These are phyloP conservation scores for Sympetrum striolatum DNA, from an alignment of 2,888 invertebrate genomes.

Conservation along the genomic window DNA sequence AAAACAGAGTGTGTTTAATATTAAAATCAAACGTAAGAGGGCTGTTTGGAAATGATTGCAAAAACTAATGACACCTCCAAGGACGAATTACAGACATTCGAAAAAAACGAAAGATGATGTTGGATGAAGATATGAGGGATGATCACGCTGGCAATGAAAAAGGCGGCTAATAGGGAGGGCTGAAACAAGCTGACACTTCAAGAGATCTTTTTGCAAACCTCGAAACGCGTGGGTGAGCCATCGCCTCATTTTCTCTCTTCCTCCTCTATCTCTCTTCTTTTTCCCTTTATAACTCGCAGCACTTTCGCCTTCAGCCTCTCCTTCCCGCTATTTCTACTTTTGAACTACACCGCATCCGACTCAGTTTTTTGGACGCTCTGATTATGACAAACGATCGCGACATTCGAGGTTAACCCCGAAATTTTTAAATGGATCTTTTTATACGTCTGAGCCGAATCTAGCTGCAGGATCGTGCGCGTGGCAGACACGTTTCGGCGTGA, in stretches of 20 bases:
- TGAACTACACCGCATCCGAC: no score
- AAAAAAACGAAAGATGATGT: no score
- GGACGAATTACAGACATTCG: no score
- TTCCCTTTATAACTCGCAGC: neutral
- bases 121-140: no score
- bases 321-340: neutral
- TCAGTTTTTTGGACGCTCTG: neutral
- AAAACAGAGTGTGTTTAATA: no score
- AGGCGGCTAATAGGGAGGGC: no score
- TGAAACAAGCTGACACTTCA: no score
- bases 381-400: neutral
- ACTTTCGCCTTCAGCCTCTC: neutral
- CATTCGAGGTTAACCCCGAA: neutral
- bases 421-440: neutral
- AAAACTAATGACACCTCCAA: no score
- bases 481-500: neutral
- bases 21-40: no score
- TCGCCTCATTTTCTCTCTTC: neutral
- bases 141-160: no score
- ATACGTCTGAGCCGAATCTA: neutral
- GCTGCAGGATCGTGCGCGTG: neutral
- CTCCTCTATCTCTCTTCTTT: neutral
- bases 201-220: no score
- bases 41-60: no score
- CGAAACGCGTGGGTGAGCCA: neutral